Evolutionary conservation across 2,888 invertebrate species (phyloP), one percentile per base, ranked within the genome.

Genomic region (Gymnoscelis rufifasciata): DNA sequence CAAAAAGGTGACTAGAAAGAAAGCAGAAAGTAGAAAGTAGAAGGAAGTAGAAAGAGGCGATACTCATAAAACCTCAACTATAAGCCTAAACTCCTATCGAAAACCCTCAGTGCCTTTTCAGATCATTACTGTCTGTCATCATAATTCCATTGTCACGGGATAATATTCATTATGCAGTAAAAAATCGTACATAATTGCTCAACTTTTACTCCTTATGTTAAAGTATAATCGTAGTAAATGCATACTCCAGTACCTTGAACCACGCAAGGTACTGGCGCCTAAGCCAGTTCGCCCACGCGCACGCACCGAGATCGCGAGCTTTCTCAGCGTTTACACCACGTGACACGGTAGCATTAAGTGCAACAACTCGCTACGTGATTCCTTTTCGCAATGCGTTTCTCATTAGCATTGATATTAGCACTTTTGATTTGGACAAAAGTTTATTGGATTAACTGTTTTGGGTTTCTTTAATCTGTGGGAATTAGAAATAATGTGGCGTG

Each of bases 271-370:
- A 42, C 43, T 19, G 68, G 77, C 74, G 78, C 78, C 77, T 66
- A 63, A 71, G 67, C 83, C 63, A 59, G 86, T 83, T 70, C 84
- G 74, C 84, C 86, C 83, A 84, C 87, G 78, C 83, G 62, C 65
- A 74, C 71, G 75, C 78, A 79, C 78, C 78, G 76, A 77, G 66
- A 74, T 74, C 74, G 65, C 71, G 61, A 68, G 83, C 84, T 86
- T 86, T 86, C 86, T 82, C 83, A 79, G 70, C 68, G 64, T 55
- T 66, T 69, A 69, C 5, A 28, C n/a, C 10, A 64, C 56, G 68
- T 68, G 66, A 66, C 44, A 35, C 54, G 47, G 52, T 47, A 49
- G 49, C 54, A 60, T 65, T 56, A 61, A 40, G 47, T 40, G 37
- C 43, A 38, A 35, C 7, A 10, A 35, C 11, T n/a, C 19, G 19